Evolutionary conservation across 2,888 invertebrate species (phyloP), one percentile per base, ranked within the genome.

Genomic region (Caenorhabditis afra): DNA sequence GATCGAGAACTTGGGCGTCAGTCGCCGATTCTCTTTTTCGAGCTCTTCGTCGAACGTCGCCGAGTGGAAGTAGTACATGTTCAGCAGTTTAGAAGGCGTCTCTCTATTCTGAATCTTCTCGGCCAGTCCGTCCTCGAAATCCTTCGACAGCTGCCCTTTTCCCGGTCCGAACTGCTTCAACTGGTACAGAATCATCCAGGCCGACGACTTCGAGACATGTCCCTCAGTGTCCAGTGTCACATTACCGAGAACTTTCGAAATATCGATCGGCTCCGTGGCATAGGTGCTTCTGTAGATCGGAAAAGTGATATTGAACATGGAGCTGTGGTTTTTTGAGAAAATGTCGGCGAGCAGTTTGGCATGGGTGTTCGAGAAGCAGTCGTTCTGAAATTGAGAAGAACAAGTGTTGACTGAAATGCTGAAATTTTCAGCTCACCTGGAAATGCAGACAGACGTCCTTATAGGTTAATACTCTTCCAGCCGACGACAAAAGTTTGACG

Each of bases 141-240:
- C 75, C 5, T 83, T 86, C 39, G 81, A 70, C 55, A 81, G 37
- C 16, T 68, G 67, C 10, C 55, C 65, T 41, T 71, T 53, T 11
- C 53, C 49, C 10, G 58, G 39, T 8, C 74, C 65, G 20, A 79
- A 76, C 37, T 84, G 82, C 35, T 84, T 86, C 61, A 88, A 59
- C 57, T 88, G 88, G 37, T 86, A 88, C 12, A 87, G 61, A 8
- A 88, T 68, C 75, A 88, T 74, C 88, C 87, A 88, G 2, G 85
- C 84, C 22, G 84, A 73, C 2, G 88, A 87, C 1, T 53, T 52
- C 3, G 39, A 39, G 11, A 88, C 76, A 52, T 67, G 55, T 3
- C 84, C 83, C 20, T 74, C 52, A 11, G 18, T 0, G 20, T 76
- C 62, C 4, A 79, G 14, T 0, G 75, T 71, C 5, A 81, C 84